phyloP scores from a whole-genome alignment of 2,113 vertebrate species.

The Lynx canadensis region DNA sequence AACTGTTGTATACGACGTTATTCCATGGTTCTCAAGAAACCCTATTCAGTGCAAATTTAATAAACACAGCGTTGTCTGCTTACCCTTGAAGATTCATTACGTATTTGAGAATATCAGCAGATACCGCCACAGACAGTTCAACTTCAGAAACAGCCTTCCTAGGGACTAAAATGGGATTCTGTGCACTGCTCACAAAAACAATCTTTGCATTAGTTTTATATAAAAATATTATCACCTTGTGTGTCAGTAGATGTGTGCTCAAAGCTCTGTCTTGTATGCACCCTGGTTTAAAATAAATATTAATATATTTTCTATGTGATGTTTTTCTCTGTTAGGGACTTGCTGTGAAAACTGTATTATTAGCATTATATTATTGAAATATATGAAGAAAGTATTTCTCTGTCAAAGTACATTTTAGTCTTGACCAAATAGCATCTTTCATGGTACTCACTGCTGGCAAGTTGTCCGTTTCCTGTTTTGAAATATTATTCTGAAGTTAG shows the following conservation, averaged over 20 bases:
- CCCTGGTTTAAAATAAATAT: not conserved
- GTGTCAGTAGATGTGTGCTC: not conserved
- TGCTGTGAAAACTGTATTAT: not conserved
- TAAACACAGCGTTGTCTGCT: not conserved
- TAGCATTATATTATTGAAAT: constrained; percentile 8
- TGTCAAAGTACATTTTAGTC: constrained; percentile 55
- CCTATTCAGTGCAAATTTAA: not conserved
- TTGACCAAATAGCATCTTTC: constrained; percentile 51
- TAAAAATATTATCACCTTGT: not conserved
- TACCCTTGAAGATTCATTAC: not conserved
- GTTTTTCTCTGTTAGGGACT: not conserved
- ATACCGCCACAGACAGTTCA: not conserved
- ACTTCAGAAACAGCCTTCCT: not conserved
- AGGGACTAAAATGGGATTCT: not conserved
- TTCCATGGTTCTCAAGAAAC: constrained; percentile 13
- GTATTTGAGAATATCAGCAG: not conserved
- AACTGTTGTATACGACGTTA: not conserved
- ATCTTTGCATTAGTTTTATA: not conserved
- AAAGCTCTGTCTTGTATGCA: not conserved
- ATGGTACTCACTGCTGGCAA: constrained; percentile 62
- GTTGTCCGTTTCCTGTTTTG: constrained; percentile 73
- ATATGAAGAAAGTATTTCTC: constrained; percentile 42
- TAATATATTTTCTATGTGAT: not conserved
- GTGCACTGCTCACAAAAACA: not conserved
- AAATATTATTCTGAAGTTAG: constrained; percentile 54